Conservation (phyloP, 2,113 vertebrate species). For the Chloebia gouldiae region DNA sequence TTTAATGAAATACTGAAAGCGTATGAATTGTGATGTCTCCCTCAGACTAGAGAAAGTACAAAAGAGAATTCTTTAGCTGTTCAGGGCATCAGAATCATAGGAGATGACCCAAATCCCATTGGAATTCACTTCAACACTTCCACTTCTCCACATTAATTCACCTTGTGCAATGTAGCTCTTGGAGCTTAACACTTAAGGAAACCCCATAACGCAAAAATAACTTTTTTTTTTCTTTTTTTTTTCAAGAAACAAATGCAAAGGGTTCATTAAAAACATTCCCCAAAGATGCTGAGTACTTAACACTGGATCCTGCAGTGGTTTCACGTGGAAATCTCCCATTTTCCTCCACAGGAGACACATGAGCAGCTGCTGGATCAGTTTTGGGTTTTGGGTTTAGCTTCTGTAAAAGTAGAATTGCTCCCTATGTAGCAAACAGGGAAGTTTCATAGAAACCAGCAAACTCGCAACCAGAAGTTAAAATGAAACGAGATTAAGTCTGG, state of each 20-base stretch:
- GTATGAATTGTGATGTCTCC: background rate
- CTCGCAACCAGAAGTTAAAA: conserved; percentile 57
- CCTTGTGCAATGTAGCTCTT: background rate
- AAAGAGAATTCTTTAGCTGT: background rate
- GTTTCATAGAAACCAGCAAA: conserved; percentile 89
- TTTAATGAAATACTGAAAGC: background rate
- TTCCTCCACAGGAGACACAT: background rate
- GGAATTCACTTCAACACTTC: background rate
- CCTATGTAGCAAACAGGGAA: conserved; percentile 83
- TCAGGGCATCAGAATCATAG: background rate
- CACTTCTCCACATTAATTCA: background rate
- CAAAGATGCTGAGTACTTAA: conserved; percentile 23
- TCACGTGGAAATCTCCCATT: background rate
- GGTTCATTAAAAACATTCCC: background rate
- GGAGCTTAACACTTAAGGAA: conserved; percentile 40
- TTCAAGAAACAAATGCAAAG: background rate
- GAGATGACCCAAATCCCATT: background rate
- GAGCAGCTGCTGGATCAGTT: background rate
- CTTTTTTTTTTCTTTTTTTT: background rate
- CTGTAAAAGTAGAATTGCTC: conserved; percentile 34
- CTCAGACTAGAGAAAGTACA: background rate
- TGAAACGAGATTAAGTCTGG: background rate
- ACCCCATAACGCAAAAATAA: background rate
- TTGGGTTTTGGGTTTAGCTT: background rate
- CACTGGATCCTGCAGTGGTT: background rate